Evolutionary conservation across 2,888 invertebrate species (phyloP).

Genomic region (Euspilapteryx auroguttella): DNA sequence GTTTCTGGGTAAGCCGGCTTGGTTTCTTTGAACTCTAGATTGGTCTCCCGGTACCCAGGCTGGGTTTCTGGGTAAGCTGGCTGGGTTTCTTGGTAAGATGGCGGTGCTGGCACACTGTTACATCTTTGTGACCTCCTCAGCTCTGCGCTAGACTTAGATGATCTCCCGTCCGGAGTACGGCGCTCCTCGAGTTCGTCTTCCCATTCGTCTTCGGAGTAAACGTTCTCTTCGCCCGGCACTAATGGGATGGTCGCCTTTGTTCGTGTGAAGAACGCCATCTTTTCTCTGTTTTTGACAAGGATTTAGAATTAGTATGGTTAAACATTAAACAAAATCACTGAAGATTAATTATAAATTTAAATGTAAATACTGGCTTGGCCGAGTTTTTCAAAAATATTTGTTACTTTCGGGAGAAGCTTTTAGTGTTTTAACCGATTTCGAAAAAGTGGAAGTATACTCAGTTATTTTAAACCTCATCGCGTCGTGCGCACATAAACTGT

Average conservation of each 20-base stretch:
- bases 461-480: no score
- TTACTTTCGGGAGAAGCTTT: no score
- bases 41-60: not conserved
- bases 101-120: conserved; percentile 3
- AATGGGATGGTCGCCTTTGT: conserved; percentile 76
- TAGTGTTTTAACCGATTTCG: no score
- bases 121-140: conserved; percentile 15
- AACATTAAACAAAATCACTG: conserved; percentile 4
- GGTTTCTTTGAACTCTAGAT: no score
- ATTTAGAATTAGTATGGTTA: conserved; percentile 8
- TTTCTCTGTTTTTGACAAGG: conserved; percentile 75
- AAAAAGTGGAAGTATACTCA: no score
- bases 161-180: conserved; percentile 44
- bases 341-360: not conserved
- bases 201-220: conserved; percentile 50
- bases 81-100: not conserved
- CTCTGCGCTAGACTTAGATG: conserved; percentile 48
- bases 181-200: conserved; percentile 42
- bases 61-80: not conserved
- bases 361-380: not conserved
- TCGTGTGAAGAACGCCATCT: conserved; percentile 94
- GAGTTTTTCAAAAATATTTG: no score
- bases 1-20: not conserved
- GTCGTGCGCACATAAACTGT: no score
- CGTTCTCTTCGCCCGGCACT: conserved; percentile 67